Evolutionary conservation across 2,888 invertebrate species (phyloP), one percentile per base, ranked within the genome.

Genomic region (Brachyopa scutellaris): DNA sequence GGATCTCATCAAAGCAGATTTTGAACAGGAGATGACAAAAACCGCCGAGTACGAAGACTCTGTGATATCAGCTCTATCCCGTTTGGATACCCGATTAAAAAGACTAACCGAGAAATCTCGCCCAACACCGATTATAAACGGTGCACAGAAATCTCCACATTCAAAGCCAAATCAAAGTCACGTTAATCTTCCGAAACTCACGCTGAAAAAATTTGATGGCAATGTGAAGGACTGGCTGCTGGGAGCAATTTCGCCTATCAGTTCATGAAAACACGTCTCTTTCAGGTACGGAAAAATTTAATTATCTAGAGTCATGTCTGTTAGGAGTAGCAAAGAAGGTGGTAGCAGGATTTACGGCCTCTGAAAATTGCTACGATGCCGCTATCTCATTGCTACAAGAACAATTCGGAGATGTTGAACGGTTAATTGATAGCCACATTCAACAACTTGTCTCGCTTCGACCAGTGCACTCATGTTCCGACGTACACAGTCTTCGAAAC

Each of bases 361-460:
- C 33, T 6, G 51, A 51, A 31, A 33, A 31, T 17, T 31, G 33
- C 38, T 38, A 55, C 21, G 55, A 33, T n/a, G 55, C 55, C 11
- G 55, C 55, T 55, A 36, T 55, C 1, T 36, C 55, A 21, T 36
- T 55, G 5, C 55, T 55, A 11, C 36, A 55, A 17, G 38, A 55
- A 13, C 38, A 55, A 38, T 55, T 23, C 21, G 55, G 55, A 5
- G 55, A 55, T 9, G 21, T 36, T 4, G 38, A 55, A 38, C 33
- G 55, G 21, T 23, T 55, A 11, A 55, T 55, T 21, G 55, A 55
- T 8, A 55, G 21, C 11, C 55, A 55, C 8, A 55, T 55, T 21
- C 55, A 55, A 55, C 55, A 55, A 3, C 55, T 38, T 55, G 55
- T 55, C 21, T 33, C 55, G 2, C 55, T 55, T 55, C 19, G 55